These are phyloP conservation scores for Hypomecis punctinalis DNA, from an alignment of 2,888 invertebrate genomes.

Conservation along the genomic window DNA sequence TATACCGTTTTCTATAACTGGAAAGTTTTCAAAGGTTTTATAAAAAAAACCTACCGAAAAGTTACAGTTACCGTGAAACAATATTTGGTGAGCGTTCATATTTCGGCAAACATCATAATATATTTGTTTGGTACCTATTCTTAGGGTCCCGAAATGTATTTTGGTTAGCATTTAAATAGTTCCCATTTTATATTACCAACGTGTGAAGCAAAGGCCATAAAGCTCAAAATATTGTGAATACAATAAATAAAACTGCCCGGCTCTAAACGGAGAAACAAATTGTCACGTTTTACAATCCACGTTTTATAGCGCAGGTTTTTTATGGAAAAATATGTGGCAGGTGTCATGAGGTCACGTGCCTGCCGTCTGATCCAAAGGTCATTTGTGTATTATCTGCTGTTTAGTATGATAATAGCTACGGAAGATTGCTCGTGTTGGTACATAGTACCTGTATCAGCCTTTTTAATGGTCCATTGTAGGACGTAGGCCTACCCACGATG, in stretches of 20 bases:
- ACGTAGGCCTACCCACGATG: no score
- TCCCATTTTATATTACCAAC: background rate
- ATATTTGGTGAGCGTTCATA: no score
- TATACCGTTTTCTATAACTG: no score
- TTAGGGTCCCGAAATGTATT: no score
- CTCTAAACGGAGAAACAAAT: slow-evolving; percentile 16
- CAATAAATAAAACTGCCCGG: slow-evolving; percentile 7
- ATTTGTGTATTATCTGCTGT: slow-evolving; percentile 1
- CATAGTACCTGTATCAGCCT: no score
- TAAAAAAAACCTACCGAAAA: no score
- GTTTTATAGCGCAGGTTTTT: slow-evolving; percentile 17
- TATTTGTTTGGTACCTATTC: no score
- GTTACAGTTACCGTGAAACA: no score
- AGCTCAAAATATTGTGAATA: slow-evolving; percentile 9
- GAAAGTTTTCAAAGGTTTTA: no score
- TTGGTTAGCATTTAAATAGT: no score
- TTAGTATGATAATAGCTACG: slow-evolving; percentile 13
- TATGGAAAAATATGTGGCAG: slow-evolving; percentile 34
- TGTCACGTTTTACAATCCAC: slow-evolving; percentile 11
- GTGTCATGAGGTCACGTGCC: slow-evolving; percentile 29
- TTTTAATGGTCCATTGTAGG: no score
- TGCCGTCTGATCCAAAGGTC: slow-evolving; percentile 25
- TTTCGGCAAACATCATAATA: no score
- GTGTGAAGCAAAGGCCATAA: slow-evolving; percentile 6
- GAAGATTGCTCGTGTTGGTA: background rate